Evolutionary conservation across 1,140 invertebrate species (phyloP), one percentile per base, ranked within the genome.

Genomic region (Aphidius gifuensis): DNA sequence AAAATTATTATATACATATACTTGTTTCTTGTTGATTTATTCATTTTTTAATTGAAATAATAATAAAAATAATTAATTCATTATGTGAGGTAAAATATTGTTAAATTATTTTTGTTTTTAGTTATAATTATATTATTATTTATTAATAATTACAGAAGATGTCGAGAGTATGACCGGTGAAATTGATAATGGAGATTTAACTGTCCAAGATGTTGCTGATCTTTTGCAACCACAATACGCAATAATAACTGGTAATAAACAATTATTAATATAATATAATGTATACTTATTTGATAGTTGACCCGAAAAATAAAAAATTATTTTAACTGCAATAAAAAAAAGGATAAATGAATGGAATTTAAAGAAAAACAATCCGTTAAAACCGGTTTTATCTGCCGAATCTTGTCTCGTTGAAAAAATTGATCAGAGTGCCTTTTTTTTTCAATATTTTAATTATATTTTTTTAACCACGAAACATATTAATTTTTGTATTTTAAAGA

Each of bases 191-290:
- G 78, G 78, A 55, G 78, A 79, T 62, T 66, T 92, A 58, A 87
- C 87, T 68, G 87, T 93, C 58, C 83, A 84, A 64, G 90, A 93
- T 77, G 92, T 96, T 68, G 89, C 90, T 11, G 90, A 94, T 74
- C 82, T 96, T 66, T 81, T 96, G 50, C 88, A 93, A 69, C 87
- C 90, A 50, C 90, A 93, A 79, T 94, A 91, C 80, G 92, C 91
- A 53, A 89, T 96, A 71, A 88, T 96, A 64, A 92, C 93, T 64
- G 94, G 90, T 89, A 74, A 77, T 67, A 69, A 58, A 61, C 55
- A 3, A 47, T 47, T 9, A n/a, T 9, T 42, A 54, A 40, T 4
- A 51, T 21, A 51, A 51, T 51, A 38, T 32, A 51, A 39, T 11
- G 9, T 38, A 32, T 49, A 21, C n/a, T n/a, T 21, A 49, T 49